phyloP scores from a whole-genome alignment of 2,888 invertebrate species.

The Pharmacophagus antenor region DNA sequence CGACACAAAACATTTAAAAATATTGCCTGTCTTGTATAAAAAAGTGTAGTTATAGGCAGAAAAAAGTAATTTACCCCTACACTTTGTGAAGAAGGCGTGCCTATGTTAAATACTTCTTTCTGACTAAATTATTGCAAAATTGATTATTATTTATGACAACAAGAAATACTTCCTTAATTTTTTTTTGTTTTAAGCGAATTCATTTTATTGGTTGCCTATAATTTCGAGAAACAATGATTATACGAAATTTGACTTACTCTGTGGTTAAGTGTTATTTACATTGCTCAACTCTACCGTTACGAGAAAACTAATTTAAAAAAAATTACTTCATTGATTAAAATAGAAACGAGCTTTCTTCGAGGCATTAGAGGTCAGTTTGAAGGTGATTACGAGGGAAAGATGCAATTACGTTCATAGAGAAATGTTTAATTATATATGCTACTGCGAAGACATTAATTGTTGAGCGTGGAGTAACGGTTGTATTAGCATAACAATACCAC shows the following conservation, averaged over 20 bases:
- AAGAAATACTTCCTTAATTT: not conserved
- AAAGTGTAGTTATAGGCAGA: too few relatives aligned
- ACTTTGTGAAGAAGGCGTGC: too few relatives aligned
- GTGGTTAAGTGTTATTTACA: slow-evolving; percentile 17
- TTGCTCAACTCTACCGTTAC: slow-evolving; percentile 14
- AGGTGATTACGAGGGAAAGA: slow-evolving; percentile 1
- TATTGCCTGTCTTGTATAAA: too few relatives aligned
- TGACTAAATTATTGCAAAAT: not conserved
- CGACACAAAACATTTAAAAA: too few relatives aligned
- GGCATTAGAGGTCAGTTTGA: slow-evolving; percentile 14
- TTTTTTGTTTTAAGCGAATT: not conserved
- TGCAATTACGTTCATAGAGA: not conserved
- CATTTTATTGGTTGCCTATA: not conserved
- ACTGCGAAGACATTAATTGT: not conserved
- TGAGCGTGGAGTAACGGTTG: not conserved
- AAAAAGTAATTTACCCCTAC: too few relatives aligned
- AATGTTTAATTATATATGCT: not conserved
- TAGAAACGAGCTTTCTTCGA: slow-evolving; percentile 8
- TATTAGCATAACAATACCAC: not conserved
- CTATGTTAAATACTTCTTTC: too few relatives aligned
- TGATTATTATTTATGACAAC: not conserved
- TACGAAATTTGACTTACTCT: slow-evolving; percentile 22
- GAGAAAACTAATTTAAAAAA: slow-evolving; percentile 6
- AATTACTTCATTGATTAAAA: slow-evolving; percentile 3
- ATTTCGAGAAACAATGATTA: slow-evolving; percentile 18